phyloP scores from a whole-genome alignment of 2,888 invertebrate genomes.

The Chrysolina oricalcia region DNA sequence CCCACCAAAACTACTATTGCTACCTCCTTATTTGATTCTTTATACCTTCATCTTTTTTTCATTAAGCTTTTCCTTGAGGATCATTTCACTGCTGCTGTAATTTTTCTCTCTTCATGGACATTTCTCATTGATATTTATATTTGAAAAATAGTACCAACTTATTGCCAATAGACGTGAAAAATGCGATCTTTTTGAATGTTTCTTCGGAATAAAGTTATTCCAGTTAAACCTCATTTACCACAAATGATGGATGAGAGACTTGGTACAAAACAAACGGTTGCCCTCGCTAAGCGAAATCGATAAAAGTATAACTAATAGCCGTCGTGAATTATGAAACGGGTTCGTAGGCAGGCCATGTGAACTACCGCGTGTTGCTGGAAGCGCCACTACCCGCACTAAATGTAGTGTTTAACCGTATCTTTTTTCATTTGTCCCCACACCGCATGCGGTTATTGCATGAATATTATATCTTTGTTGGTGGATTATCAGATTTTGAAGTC shows the following conservation, averaged over 20 bases:
- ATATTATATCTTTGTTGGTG: conserved; percentile 28
- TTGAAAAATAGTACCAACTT: too few species aligned
- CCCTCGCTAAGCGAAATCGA: conserved; percentile 57
- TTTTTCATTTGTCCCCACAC: conserved; percentile 24
- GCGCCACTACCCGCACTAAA: conserved; percentile 42
- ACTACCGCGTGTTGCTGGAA: conserved; percentile 59
- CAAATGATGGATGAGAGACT: background rate
- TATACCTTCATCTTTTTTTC: too few species aligned
- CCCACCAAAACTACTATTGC: too few species aligned
- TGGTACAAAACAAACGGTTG: conserved; percentile 55
- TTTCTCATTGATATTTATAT: too few species aligned
- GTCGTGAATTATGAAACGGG: conserved; percentile 63
- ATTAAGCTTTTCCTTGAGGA: too few species aligned
- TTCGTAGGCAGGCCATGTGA: conserved; percentile 60
- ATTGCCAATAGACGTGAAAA: too few species aligned
- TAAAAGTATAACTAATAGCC: conserved; percentile 61
- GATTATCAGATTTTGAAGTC: conserved; percentile 32
- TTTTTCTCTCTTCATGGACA: too few species aligned
- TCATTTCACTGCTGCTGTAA: too few species aligned
- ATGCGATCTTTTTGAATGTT: too few species aligned
- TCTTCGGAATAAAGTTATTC: too few species aligned
- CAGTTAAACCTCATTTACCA: too few species aligned
- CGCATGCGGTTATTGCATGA: conserved; percentile 31
- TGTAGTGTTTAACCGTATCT: conserved; percentile 31
- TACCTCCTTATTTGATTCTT: too few species aligned